Percentiles rank a stretch among this genome's conserved stretches.
Conservation (phyloP, 1,140 invertebrate species). For the Dendroctonus valens region DNA sequence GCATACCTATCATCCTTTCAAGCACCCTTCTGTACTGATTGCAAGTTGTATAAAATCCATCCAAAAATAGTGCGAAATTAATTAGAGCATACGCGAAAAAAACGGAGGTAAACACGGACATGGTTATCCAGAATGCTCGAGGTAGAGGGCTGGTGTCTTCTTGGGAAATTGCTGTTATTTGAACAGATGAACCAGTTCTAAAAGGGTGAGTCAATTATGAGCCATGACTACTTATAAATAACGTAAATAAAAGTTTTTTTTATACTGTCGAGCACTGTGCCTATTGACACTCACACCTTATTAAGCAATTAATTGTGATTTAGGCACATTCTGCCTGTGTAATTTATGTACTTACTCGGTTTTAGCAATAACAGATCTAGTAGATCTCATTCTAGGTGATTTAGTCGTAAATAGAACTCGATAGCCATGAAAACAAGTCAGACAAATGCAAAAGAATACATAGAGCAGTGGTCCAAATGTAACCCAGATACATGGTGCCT, state of each 20-base stretch:
- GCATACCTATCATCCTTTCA: conserved; percentile 49
- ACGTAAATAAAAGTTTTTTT: no score
- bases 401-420: conserved; percentile 51
- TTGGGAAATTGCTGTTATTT: conserved; percentile 49
- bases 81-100: conserved; percentile 53
- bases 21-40: conserved; percentile 54
- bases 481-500: conserved; percentile 54
- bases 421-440: conserved; percentile 57
- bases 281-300: no score
- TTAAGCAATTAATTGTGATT: no score
- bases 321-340: no score
- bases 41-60: conserved; percentile 58
- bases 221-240: no score
- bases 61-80: conserved; percentile 53
- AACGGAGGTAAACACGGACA: conserved; percentile 49
- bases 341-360: conserved; percentile 41
- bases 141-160: conserved; percentile 47
- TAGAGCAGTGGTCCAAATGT: conserved; percentile 53
- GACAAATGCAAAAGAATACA: conserved; percentile 48
- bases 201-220: conserved; percentile 14
- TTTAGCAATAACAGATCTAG: conserved; percentile 45
- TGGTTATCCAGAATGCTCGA: conserved; percentile 53
- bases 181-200: conserved; percentile 48
- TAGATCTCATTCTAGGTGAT: conserved; percentile 45
- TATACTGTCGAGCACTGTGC: no score